Conservation (phyloP, 2,797 vertebrate species). For the Falco rusticolus region DNA sequence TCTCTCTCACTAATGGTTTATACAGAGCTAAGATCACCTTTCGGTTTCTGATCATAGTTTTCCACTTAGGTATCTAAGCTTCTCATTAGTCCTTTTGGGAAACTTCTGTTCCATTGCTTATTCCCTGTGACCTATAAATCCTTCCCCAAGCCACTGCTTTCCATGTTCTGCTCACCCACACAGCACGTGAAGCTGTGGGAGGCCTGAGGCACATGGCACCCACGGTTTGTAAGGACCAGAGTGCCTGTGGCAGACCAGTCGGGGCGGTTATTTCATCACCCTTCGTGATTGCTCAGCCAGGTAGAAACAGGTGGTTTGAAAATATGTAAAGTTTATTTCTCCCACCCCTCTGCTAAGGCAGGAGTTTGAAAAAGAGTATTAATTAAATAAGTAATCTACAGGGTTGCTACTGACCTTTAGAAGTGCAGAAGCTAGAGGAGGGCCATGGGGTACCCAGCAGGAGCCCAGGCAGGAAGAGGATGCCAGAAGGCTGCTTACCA, state of each 20-base stretch:
- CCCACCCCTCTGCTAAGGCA: neutral
- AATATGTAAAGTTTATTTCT: neutral
- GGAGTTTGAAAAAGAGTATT: neutral
- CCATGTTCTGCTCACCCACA: neutral
- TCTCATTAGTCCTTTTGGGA: neutral
- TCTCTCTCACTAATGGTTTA: neutral
- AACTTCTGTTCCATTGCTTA: neutral
- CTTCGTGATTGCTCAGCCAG: neutral
- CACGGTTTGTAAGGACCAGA: rapidly evolving
- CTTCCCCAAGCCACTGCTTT: neutral
- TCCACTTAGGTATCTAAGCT: neutral
- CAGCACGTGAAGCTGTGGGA: rapidly evolving
- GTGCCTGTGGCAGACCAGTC: neutral
- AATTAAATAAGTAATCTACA: neutral
- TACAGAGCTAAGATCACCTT: neutral
- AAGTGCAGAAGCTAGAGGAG: neutral
- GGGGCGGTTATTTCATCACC: neutral
- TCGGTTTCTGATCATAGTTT: neutral
- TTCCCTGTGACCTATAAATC: neutral
- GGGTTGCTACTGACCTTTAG: neutral
- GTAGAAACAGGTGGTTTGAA: neutral
- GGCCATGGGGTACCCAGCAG: neutral
- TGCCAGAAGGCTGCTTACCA: neutral
- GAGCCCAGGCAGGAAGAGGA: neutral
- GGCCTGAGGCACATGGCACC: neutral